Conservation (phyloP, 2,797 vertebrate species). For the Parauchenoglanis ngamensis region DNA sequence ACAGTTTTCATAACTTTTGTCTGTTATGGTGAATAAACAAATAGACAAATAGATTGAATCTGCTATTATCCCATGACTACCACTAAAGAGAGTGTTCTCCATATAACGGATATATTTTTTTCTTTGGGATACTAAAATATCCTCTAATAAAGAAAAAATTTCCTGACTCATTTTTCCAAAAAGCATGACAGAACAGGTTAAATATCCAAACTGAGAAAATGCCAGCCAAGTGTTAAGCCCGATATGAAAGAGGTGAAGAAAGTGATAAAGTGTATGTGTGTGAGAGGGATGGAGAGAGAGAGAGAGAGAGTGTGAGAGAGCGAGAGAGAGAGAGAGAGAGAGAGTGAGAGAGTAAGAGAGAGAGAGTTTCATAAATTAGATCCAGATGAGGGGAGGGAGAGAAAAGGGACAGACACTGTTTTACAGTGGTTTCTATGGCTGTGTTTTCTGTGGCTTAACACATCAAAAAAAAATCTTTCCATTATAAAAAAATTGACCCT, state of each 20-base stretch:
- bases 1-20: too few species aligned
- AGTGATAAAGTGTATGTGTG: not conserved
- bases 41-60: not conserved
- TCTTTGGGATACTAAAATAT: not conserved
- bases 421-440: conserved; percentile 38
- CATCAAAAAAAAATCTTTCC: conserved; percentile 58
- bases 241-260: conserved; percentile 14
- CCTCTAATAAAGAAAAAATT: not conserved
- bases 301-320: too few species aligned
- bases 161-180: conserved; percentile 1
- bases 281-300: not conserved
- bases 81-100: not conserved
- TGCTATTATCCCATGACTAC: not conserved
- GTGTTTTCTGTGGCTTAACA: conserved; percentile 46
- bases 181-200: not conserved
- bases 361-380: conserved; percentile 13
- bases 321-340: not conserved
- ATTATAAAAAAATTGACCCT: conserved; percentile 43
- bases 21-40: not conserved
- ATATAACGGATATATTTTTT: not conserved
- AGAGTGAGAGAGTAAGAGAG: not conserved
- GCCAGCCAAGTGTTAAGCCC: conserved; percentile 16
- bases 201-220: conserved; percentile 18
- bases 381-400: conserved; percentile 48
- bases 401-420: conserved; percentile 51